A percentile compares a stretch with the other conserved stretches of the same genome.
Conservation (phyloP, 2,888 invertebrate genomes). For the Quadroppia sp. region DNA sequence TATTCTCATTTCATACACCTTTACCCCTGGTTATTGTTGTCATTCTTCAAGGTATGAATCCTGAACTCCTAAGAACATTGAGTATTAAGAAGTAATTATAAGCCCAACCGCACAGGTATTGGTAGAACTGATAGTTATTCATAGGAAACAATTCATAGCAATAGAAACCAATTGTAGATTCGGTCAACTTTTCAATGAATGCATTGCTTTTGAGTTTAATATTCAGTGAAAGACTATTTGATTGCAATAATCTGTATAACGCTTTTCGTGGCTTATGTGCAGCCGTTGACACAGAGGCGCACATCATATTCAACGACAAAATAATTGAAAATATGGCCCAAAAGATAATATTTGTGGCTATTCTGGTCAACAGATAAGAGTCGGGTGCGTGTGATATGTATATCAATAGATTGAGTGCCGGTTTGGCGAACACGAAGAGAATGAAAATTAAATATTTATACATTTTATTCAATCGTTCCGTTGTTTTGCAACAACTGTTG, state of each 20-base stretch:
- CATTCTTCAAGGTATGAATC: too few relatives aligned
- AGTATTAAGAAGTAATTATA: constrained; percentile 2
- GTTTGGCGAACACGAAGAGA: background rate
- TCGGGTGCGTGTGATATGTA: background rate
- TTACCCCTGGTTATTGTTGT: too few relatives aligned
- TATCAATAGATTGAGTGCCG: constrained; percentile 8
- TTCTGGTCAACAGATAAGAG: background rate
- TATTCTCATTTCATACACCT: too few relatives aligned
- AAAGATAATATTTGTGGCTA: background rate
- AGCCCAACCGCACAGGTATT: constrained; percentile 18
- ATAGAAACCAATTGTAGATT: background rate
- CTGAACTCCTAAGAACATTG: background rate
- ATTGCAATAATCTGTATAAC: background rate
- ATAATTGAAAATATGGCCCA: background rate
- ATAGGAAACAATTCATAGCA: constrained; percentile 5
- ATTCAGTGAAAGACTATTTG: background rate
- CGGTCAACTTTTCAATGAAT: background rate
- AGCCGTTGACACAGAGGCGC: background rate
- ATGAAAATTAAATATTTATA: background rate
- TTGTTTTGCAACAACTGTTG: background rate
- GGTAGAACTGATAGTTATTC: constrained; percentile 17
- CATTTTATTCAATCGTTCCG: background rate
- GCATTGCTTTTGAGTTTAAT: background rate
- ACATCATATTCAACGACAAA: too few relatives aligned
- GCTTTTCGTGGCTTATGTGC: background rate